Base-by-base conservation (phyloP, 2,113 vertebrate genomes). In the Todiramphus chloris region DNA sequence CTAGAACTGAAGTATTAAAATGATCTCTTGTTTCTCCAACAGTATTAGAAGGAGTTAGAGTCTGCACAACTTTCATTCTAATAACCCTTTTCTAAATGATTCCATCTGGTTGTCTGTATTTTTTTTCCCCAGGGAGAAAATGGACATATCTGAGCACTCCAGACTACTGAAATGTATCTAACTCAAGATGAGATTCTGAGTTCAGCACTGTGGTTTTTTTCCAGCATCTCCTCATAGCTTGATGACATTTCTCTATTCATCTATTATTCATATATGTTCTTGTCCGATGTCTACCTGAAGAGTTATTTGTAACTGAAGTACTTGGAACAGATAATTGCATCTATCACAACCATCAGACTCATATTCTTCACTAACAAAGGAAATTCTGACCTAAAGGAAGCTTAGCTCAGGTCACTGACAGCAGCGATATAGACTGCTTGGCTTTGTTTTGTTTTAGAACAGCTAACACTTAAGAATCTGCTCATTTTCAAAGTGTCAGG, bases 211-310 rank as follows among this genome's bases (percentile, higher is more conserved):
- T 60, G 5, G 0, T 43, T 92, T 79, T 79, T 64, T 48, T 15
- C 53, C 74, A 91, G 58, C 16, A 41, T 60, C 28, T 84, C 46
- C 68, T 89, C 62, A 43, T 23, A 87, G 66, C 62, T 75, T 72
- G 77, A 89, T 82, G 67, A 60, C 53, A 89, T 87, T 91, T 91
- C 58, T 93, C 58, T 6, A 7, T 75, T 83, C 53, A 91, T 84
- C 48, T 83, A 48, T 96, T 94, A 96, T 89, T 91, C 58, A 95
- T 56, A 3, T 50, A 82, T 68, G 20, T 78, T 91, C 56, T 87
- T 92, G 53, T 53, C 43, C 48, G n/a, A 58, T 31, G 44, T 76
- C 62, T 91, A 55, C n/a, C 55, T 89, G 77, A 87, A 91, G 39
- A 76, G 58, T 44, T 89, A 51, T 73, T 68, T 89, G 83, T 56